A percentile compares a stretch with the other conserved stretches of the same genome.
Conservation (phyloP, 2,797 vertebrate species). For the Phaenicophaeus curvirostris region DNA sequence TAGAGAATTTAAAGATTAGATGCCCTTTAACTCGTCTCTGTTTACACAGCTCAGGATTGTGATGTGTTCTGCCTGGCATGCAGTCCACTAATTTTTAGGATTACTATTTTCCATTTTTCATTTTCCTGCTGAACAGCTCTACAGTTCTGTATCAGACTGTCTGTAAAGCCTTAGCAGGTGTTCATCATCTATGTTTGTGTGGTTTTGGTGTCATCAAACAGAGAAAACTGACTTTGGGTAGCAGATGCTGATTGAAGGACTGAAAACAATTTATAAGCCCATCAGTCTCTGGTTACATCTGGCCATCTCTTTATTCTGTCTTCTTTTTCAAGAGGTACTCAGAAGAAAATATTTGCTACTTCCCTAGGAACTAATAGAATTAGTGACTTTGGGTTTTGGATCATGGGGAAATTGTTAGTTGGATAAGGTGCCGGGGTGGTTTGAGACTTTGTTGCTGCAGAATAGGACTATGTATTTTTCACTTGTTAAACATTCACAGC, state of each 20-base stretch:
- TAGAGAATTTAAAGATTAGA: conserved; percentile 7
- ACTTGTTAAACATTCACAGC: neutral
- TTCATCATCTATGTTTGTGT: neutral
- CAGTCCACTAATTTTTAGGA: neutral
- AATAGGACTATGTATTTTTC: neutral
- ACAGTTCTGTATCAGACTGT: neutral
- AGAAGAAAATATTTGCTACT: neutral
- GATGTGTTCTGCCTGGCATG: neutral
- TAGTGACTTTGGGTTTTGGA: neutral
- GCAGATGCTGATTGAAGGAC: neutral
- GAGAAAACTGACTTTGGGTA: neutral
- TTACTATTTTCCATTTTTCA: neutral
- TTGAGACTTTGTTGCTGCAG: neutral
- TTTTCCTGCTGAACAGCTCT: neutral
- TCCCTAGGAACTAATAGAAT: neutral
- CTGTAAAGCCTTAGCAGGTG: neutral
- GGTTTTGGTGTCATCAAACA: neutral
- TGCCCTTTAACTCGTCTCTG: conserved; percentile 25
- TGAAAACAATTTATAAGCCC: neutral
- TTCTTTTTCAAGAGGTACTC: neutral
- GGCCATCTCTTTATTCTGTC: no score
- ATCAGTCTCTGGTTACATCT: neutral
- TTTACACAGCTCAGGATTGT: neutral
- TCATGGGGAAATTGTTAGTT: neutral
- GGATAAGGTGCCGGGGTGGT: neutral